Evolutionary conservation across 2,113 vertebrate genomes (phyloP).

Genomic region (Dromaius novaehollandiae): DNA sequence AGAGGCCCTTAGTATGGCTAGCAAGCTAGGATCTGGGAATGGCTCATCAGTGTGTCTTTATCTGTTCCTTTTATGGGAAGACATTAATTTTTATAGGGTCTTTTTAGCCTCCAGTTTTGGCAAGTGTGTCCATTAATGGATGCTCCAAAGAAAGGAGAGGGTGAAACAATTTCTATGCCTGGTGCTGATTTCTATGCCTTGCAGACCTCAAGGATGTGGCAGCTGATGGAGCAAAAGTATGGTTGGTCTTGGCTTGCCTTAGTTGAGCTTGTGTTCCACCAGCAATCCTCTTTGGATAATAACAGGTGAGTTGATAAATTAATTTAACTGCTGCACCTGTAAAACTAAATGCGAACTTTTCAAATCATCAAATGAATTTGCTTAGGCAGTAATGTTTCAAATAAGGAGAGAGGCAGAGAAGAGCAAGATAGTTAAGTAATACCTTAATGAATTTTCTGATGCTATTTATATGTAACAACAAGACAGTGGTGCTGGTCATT

Average conservation of each 20-base stretch:
- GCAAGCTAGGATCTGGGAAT: too few relatives aligned
- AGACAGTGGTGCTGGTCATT: neutral
- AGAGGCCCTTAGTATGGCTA: accelerated
- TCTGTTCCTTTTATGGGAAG: neutral
- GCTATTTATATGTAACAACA: neutral
- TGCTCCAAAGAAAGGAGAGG: accelerated
- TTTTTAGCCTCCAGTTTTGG: neutral
- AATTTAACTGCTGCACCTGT: neutral
- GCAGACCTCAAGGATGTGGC: accelerated
- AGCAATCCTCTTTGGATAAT: accelerated
- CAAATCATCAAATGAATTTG: accelerated
- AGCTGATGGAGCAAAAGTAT: accelerated
- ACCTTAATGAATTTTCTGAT: neutral
- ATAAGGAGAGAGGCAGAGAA: neutral
- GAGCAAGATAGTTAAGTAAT: neutral
- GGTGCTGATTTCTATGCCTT: accelerated
- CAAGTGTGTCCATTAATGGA: accelerated
- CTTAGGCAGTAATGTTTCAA: accelerated
- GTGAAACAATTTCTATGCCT: accelerated
- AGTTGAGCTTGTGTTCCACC: accelerated
- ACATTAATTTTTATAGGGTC: accelerated
- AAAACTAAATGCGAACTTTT: neutral
- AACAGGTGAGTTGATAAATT: neutral
- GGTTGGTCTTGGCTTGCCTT: neutral
- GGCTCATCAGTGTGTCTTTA: accelerated